Evolutionary conservation across 2,888 invertebrate genomes (phyloP).

Genomic region (Pyrochroa serraticornis): DNA sequence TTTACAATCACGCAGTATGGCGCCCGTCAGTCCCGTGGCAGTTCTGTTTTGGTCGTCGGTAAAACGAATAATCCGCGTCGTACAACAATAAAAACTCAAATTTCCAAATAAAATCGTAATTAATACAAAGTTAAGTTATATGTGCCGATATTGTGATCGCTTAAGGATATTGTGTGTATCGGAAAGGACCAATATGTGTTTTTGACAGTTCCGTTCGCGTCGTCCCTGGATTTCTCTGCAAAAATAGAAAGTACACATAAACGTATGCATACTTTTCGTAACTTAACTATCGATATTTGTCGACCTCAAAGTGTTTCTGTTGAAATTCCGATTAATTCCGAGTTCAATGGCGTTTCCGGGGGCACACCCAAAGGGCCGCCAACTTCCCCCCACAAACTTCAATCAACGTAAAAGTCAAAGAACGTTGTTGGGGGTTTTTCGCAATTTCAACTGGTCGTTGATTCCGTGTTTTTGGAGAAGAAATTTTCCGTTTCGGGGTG

Average conservation of each 20-base stretch:
- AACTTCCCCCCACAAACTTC: too few species aligned
- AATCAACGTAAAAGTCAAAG: too few species aligned
- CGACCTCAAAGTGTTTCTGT: too few species aligned
- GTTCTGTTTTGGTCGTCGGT: constrained; percentile 38
- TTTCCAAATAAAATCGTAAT: neutral
- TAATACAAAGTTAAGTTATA: constrained; percentile 3
- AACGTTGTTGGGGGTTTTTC: too few species aligned
- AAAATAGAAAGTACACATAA: constrained; percentile 36
- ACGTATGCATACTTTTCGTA: too few species aligned
- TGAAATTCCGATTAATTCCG: too few species aligned
- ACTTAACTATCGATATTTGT: too few species aligned
- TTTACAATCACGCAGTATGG: constrained; percentile 30
- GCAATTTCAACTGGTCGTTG: too few species aligned
- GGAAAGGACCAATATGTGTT: constrained; percentile 27
- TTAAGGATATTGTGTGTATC: constrained; percentile 21
- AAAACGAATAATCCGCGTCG: neutral
- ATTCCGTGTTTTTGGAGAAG: too few species aligned
- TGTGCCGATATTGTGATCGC: constrained; percentile 4
- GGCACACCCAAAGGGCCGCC: too few species aligned
- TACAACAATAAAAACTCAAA: constrained; percentile 1
- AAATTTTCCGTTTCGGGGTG: too few species aligned
- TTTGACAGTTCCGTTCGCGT: constrained; percentile 35
- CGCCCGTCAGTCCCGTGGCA: constrained; percentile 44
- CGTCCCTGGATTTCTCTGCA: constrained; percentile 35
- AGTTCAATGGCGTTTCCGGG: too few species aligned